Conservation (phyloP, 2,797 vertebrate genomes). For the Hylomyscus alleni region DNA sequence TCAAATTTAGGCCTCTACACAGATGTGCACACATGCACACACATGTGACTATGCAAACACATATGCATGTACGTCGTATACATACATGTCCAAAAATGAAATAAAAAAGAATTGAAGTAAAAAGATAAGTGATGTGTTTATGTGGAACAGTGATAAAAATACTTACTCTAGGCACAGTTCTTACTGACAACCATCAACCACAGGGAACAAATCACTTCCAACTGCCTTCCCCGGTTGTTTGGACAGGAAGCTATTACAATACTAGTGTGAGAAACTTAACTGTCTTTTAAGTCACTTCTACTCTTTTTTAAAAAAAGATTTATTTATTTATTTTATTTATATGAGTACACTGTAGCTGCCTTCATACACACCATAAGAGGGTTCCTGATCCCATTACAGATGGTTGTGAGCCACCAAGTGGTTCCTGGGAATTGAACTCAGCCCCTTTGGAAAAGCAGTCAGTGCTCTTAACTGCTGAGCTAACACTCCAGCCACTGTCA, state of each 20-base stretch:
- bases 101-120: too few relatives aligned
- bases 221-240: not conserved
- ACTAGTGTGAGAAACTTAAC: not conserved
- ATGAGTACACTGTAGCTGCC: too few relatives aligned
- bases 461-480: too few relatives aligned
- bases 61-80: not conserved
- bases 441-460: too few relatives aligned
- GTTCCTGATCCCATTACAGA: too few relatives aligned
- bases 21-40: not conserved
- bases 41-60: not conserved
- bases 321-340: too few relatives aligned
- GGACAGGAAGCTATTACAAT: not conserved
- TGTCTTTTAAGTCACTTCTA: not conserved
- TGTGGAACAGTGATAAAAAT: constrained; percentile 23
- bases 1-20: not conserved
- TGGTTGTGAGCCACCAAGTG: too few relatives aligned
- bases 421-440: too few relatives aligned
- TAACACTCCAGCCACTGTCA: too few relatives aligned
- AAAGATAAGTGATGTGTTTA: not conserved
- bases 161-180: not conserved
- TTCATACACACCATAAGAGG: too few relatives aligned
- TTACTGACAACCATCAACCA: not conserved
- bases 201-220: fast-evolving
- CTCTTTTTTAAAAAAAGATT: too few relatives aligned
- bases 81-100: not conserved